Conservation (phyloP, 2,888 invertebrate species). For the Diachrysia chrysitis region DNA sequence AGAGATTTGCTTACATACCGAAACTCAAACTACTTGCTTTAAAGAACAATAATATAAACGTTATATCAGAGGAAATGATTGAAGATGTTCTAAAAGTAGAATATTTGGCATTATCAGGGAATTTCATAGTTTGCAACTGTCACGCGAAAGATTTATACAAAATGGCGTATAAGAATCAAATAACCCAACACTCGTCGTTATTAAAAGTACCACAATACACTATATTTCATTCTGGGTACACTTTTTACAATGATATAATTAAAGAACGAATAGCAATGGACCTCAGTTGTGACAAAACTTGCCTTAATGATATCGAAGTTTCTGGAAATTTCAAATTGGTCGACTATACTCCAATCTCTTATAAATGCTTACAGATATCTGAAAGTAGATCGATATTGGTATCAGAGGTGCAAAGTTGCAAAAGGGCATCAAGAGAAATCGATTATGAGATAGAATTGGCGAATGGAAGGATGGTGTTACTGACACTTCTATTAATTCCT, state of each 20-base stretch:
- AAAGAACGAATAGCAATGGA: conserved; percentile 55
- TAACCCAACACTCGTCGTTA: neutral
- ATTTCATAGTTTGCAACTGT: conserved; percentile 90
- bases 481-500: conserved; percentile 67
- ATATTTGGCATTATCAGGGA: conserved; percentile 87
- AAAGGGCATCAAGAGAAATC: conserved; percentile 47
- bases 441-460: conserved; percentile 55
- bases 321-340: conserved; percentile 68
- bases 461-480: conserved; percentile 53
- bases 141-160: conserved; percentile 86
- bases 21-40: conserved; percentile 82
- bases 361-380: conserved; percentile 67
- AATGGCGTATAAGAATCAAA: conserved; percentile 67
- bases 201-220: neutral
- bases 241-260: conserved; percentile 65
- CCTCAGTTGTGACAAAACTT: conserved; percentile 42
- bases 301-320: conserved; percentile 39
- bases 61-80: conserved; percentile 88
- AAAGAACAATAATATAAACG: conserved; percentile 87
- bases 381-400: conserved; percentile 62
- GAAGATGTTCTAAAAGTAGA: conserved; percentile 84
- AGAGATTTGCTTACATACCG: conserved; percentile 75
- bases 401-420: conserved; percentile 63
- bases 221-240: conserved; percentile 66
- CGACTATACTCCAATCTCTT: conserved; percentile 65